Percentiles rank a stretch among this genome's conserved stretches.
These are phyloP conservation scores for Catalaphyllia jardinei DNA, from an alignment of 64 coral and sea anemone species.

Conservation along the genomic window DNA sequence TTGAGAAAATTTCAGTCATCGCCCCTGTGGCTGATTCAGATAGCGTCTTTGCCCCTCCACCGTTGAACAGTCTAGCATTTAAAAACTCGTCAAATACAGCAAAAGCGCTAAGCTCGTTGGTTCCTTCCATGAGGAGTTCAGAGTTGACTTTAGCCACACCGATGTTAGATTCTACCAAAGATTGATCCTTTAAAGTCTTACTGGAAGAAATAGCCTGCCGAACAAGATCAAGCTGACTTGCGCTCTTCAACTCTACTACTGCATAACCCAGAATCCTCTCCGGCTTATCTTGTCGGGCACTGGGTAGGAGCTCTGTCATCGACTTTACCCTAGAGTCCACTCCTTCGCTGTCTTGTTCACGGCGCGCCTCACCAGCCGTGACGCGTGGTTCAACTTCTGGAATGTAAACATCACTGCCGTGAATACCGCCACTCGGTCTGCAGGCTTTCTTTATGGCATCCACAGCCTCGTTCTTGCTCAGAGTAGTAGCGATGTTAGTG, in stretches of 20 bases:
- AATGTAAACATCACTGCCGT: conserved; percentile 59
- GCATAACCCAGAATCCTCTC: conserved; percentile 74
- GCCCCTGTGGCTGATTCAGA: conserved; percentile 44
- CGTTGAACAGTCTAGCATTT: conserved; percentile 38
- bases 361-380: neutral
- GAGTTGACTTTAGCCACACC: conserved; percentile 80
- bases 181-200: conserved; percentile 56
- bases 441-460: conserved; percentile 83
- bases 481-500: conserved; percentile 75
- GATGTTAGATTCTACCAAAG: conserved; percentile 12
- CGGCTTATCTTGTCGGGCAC: conserved; percentile 27
- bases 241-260: conserved; percentile 74
- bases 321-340: conserved; percentile 11
- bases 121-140: conserved; percentile 86
- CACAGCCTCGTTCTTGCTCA: conserved; percentile 70
- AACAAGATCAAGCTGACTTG: conserved; percentile 78
- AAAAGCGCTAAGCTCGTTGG: conserved; percentile 85
- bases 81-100: conserved; percentile 81
- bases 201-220: conserved; percentile 64
- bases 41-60: conserved; percentile 18
- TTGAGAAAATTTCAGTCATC: conserved; percentile 71
- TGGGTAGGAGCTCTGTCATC: conserved; percentile 47
- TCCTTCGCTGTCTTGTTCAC: neutral
- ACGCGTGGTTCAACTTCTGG: conserved; percentile 52
- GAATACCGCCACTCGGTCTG: conserved; percentile 68